Base-by-base conservation (phyloP, 2,113 vertebrate genomes). In the Hypanus sabinus region DNA sequence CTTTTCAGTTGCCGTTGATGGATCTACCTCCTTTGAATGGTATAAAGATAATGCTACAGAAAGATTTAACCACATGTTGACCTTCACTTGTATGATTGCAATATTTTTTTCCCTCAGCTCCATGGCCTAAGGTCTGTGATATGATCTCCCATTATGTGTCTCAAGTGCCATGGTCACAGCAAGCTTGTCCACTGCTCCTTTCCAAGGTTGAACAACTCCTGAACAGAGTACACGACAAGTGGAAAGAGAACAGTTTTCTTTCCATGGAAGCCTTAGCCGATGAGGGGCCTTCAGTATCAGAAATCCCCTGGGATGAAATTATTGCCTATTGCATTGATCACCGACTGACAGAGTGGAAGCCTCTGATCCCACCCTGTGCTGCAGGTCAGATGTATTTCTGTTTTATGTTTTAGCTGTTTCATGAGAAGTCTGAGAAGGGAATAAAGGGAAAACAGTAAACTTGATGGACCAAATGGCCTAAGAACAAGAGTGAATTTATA, bases 201-300 rank as follows among this genome's bases (percentile, higher is more conserved):
- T 98, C 98, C 24, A 97, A 96, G n/a, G 96, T 99, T 94, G 96
- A 98, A 94, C 97, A 97, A 95, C 96, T 99, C 85, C 96, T 99
- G 71, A 95, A 96, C 85, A 97, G 95, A 92, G 96, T 97, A 27
- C 96, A 96, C 20, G 20, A 94, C 7, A 94, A 95, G 83, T 9
- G 57, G 73, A 93, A 24, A 55, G 91, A 93, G 9, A 73, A 11
- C 33, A 46, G 33, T 73, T 24, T 24, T 3, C 65, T 90, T 30
- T 65, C 20, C 60, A 16, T 12, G 22, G 94, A 30, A 16, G n/a
- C 0, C 6, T 94, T 70, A 62, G 77, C 20, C 30, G 95, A 94
- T 9, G 36, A 73, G 0, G 95, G 95, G 60, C 96, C 97, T 1
- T 95, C 96, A 0, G 97, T 97, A 33, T 94, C 95, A 0, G 96